A percentile compares a stretch with the other conserved stretches of the same genome.
Conservation (phyloP, 2,113 vertebrate species). For the Tychaedon coryphoeus region DNA sequence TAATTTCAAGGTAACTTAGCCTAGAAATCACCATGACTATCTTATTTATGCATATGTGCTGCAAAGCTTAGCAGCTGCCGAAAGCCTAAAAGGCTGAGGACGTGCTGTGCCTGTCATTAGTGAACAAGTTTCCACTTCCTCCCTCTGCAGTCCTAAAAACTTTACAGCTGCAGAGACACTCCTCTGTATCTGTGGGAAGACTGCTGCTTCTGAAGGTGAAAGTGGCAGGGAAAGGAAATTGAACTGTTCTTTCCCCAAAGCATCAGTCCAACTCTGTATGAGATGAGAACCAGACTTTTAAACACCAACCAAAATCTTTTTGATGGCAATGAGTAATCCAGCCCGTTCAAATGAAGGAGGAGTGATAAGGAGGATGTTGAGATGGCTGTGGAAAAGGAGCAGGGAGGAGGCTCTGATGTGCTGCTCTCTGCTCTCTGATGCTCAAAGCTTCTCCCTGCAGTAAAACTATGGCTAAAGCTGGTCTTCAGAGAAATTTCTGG, state of each 20-base stretch:
- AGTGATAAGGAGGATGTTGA: neutral
- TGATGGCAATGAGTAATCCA: neutral
- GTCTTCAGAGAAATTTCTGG: neutral
- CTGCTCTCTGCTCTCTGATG: neutral
- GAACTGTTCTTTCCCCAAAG: neutral
- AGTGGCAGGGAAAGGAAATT: neutral
- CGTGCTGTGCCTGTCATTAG: neutral
- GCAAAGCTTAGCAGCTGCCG: neutral
- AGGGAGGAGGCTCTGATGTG: neutral
- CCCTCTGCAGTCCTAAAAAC: neutral
- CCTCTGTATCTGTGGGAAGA: neutral
- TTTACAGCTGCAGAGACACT: neutral
- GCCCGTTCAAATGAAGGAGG: neutral
- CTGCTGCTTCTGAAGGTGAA: neutral
- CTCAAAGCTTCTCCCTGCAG: neutral
- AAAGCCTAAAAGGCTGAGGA: neutral
- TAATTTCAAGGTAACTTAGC: constrained; percentile 46
- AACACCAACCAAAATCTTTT: neutral
- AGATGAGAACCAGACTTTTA: neutral
- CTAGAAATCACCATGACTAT: constrained; percentile 42
- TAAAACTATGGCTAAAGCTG: neutral
- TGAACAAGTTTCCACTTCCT: neutral
- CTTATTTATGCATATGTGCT: constrained; percentile 19
- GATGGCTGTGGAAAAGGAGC: neutral
- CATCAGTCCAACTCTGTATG: neutral